These are phyloP conservation scores for Caretta caretta DNA, from an alignment of 2,113 vertebrate species.

Conservation along the genomic window DNA sequence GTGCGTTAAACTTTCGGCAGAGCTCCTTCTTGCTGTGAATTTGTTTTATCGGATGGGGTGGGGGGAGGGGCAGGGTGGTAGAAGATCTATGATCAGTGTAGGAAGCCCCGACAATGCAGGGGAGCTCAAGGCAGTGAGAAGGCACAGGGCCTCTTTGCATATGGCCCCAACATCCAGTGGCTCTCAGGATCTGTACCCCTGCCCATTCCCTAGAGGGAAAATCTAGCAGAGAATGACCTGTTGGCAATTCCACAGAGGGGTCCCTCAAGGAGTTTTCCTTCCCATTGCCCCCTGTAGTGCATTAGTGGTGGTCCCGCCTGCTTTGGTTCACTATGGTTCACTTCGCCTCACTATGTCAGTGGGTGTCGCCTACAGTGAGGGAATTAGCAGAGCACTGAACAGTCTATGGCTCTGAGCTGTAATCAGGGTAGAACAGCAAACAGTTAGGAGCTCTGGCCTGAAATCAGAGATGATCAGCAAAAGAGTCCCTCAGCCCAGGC, in stretches of 20 bases:
- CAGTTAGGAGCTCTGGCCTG: no score
- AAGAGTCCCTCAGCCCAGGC: no score
- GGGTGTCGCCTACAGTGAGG: no score
- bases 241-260: background rate
- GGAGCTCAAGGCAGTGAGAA: background rate
- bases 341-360: no score
- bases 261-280: background rate
- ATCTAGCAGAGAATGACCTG: background rate
- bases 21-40: background rate
- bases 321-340: no score
- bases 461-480: no score
- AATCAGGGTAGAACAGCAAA: no score
- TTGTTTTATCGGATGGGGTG: accelerated
- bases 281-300: background rate
- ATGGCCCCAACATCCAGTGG: background rate
- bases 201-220: background rate
- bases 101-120: background rate
- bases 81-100: background rate
- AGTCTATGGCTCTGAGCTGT: no score
- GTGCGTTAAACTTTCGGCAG: background rate
- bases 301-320: no score
- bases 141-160: background rate
- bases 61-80: no score
- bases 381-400: no score
- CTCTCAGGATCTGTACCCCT: background rate